Conservation (phyloP, 1,140 invertebrate species). For the Eulimnadia texana region DNA sequence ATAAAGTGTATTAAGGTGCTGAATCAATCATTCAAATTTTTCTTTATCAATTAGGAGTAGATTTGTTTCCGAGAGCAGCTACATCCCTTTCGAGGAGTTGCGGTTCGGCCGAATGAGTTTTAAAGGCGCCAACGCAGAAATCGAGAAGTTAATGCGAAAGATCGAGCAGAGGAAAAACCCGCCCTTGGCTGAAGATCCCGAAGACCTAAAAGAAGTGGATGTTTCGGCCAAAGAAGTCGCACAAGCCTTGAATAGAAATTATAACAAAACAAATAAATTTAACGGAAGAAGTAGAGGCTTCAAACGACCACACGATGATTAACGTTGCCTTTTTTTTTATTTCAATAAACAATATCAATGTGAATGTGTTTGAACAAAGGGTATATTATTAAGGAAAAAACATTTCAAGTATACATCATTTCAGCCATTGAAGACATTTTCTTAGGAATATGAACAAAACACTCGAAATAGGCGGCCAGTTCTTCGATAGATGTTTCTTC, state of each 20-base stretch:
- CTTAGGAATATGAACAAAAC: conserved; percentile 82
- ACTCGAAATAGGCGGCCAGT: conserved; percentile 81
- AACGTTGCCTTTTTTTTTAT: background rate
- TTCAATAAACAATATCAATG: background rate
- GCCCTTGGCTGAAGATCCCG: background rate
- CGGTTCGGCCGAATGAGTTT: conserved; percentile 67
- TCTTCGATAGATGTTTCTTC: conserved; percentile 69
- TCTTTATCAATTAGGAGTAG: conserved; percentile 41
- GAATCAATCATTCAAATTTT: conserved; percentile 14
- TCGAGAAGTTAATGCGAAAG: conserved; percentile 41
- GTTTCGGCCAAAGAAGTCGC: conserved; percentile 2
- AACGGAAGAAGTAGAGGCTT: background rate
- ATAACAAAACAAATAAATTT: background rate
- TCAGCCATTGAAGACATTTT: conserved; percentile 93
- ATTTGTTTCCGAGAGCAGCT: conserved; percentile 60
- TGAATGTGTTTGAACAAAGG: background rate
- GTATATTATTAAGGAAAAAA: conserved; percentile 1
- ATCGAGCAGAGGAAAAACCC: conserved; percentile 9
- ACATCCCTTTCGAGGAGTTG: conserved; percentile 53
- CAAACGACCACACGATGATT: conserved; percentile 9
- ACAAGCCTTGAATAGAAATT: background rate
- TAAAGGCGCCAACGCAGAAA: conserved; percentile 74
- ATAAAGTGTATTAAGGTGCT: too few species aligned
- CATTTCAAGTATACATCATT: conserved; percentile 82
- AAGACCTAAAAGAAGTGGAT: conserved; percentile 3